phyloP scores from a whole-genome alignment of 1,140 invertebrate genomes.

The Hycleus cichorii region DNA sequence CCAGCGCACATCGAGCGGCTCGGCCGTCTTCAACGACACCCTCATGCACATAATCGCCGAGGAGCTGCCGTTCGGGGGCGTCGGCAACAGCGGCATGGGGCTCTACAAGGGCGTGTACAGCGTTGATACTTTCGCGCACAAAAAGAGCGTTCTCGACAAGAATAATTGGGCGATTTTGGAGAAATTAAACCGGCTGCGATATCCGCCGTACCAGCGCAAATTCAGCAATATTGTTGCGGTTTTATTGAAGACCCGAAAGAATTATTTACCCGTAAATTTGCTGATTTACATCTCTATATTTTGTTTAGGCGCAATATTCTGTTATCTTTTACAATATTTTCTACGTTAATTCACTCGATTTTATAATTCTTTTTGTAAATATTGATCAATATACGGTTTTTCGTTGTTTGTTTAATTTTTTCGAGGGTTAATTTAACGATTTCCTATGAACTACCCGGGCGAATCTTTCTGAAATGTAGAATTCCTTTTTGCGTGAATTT shows the following conservation, averaged over 20 bases:
- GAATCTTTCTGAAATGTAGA: too few species aligned
- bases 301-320: background rate
- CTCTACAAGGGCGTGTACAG: conserved; percentile 84
- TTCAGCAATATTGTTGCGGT: conserved; percentile 57
- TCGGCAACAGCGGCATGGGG: conserved; percentile 87
- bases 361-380: too few species aligned
- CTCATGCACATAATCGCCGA: conserved; percentile 68
- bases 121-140: conserved; percentile 89
- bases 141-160: conserved; percentile 74
- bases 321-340: background rate
- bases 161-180: conserved; percentile 62
- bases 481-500: too few species aligned
- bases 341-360: too few species aligned
- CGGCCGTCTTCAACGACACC: conserved; percentile 83
- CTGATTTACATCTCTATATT: background rate
- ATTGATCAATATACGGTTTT: too few species aligned
- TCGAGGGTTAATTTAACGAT: too few species aligned
- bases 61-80: conserved; percentile 43
- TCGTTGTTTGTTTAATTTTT: too few species aligned
- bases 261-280: background rate
- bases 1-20: conserved; percentile 71
- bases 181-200: conserved; percentile 52
- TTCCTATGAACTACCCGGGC: too few species aligned
- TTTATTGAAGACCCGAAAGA: conserved; percentile 41
- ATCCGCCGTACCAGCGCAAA: conserved; percentile 74